Conservation (phyloP, 2,113 vertebrate genomes). For the Orycteropus afer region DNA sequence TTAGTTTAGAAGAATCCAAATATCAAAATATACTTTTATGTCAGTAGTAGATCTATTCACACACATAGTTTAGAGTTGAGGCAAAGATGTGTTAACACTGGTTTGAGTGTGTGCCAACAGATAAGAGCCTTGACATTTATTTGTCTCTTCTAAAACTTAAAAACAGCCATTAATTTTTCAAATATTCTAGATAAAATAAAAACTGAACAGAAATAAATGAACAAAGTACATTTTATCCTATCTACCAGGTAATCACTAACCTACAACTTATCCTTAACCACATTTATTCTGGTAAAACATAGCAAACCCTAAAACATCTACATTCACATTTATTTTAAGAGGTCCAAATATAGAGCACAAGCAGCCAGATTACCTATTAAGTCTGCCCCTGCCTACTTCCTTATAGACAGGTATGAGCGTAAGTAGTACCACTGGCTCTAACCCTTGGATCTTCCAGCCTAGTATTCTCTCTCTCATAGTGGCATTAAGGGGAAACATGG, state of each 20-base stretch:
- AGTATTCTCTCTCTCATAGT: conserved; percentile 33
- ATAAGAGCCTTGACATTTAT: conserved; percentile 47
- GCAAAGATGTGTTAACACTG: conserved; percentile 41
- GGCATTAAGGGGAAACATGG: conserved; percentile 47
- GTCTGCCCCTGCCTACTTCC: conserved; percentile 19
- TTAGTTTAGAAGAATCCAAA: conserved; percentile 64
- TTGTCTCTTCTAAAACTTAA: conserved; percentile 47
- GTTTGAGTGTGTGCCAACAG: conserved; percentile 35
- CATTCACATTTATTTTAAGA: conserved; percentile 56
- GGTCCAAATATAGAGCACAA: conserved; percentile 47
- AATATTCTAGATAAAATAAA: conserved; percentile 39
- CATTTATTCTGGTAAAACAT: conserved; percentile 56
- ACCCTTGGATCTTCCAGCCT: neutral
- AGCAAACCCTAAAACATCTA: conserved; percentile 55
- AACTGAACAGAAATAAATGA: conserved; percentile 43
- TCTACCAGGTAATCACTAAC: conserved; percentile 48
- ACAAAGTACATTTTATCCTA: conserved; percentile 61
- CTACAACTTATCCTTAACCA: conserved; percentile 2
- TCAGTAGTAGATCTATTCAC: conserved; percentile 50
- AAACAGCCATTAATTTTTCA: conserved; percentile 59
- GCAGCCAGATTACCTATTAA: neutral
- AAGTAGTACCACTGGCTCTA: conserved; percentile 41
- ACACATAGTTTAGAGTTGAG: conserved; percentile 18
- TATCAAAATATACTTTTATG: conserved; percentile 20
- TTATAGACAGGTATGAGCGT: neutral